These are phyloP conservation scores for Amiota minor DNA, from an alignment of 2,888 invertebrate species.

Conservation along the genomic window DNA sequence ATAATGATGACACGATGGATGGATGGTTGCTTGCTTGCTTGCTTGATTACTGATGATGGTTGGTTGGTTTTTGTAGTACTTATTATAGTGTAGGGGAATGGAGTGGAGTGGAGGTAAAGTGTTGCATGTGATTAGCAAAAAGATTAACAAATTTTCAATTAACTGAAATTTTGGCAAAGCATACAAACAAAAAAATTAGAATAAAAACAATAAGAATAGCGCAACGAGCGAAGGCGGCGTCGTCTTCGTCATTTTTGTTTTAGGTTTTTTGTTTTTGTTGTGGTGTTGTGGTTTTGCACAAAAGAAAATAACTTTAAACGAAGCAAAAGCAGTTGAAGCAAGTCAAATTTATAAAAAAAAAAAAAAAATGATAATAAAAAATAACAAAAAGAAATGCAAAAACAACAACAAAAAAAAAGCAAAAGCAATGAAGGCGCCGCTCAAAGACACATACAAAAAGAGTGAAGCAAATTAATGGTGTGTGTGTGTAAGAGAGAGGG, in stretches of 20 bases:
- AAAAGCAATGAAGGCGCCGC: too few relatives aligned
- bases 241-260: too few relatives aligned
- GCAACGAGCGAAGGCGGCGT: too few relatives aligned
- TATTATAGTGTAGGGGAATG: neutral
- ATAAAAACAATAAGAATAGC: too few relatives aligned
- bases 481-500: neutral
- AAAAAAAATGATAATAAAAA: conserved; percentile 4
- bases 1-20: neutral
- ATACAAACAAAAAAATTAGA: conserved; percentile 12
- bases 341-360: conserved; percentile 6
- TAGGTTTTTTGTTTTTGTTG: conserved; percentile 37
- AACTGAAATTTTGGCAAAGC: conserved; percentile 24
- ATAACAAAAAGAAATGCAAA: too few relatives aligned
- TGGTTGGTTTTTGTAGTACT: neutral
- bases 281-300: conserved; percentile 38
- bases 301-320: too few relatives aligned
- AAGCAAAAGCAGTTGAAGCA: conserved; percentile 21
- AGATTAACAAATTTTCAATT: too few relatives aligned
- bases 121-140: neutral
- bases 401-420: neutral
- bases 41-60: conserved; percentile 1
- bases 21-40: neutral
- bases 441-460: too few relatives aligned
- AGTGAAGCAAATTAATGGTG: too few relatives aligned
- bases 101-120: too few relatives aligned